These are phyloP conservation scores for Epizoanthus ramosus DNA, from an alignment of 92 coral and sea anemone genomes.

Conservation along the genomic window DNA sequence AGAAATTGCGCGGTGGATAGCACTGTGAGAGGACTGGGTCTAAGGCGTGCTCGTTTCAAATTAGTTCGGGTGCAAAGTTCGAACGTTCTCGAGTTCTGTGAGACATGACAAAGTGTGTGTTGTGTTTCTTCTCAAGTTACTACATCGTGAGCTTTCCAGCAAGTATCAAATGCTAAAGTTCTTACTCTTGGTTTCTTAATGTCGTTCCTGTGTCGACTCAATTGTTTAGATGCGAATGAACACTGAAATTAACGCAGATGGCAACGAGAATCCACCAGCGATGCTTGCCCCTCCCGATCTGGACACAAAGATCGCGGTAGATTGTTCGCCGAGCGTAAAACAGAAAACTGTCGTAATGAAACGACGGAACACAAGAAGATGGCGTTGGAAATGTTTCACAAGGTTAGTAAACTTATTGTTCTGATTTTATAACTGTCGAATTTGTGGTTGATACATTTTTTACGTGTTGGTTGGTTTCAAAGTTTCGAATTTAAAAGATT, in stretches of 20 bases:
- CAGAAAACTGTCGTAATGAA: constrained; percentile 61
- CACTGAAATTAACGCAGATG: constrained; percentile 28
- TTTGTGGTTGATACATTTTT: not conserved
- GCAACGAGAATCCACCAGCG: not conserved
- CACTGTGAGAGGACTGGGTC: constrained; percentile 24
- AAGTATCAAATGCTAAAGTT: too few species aligned
- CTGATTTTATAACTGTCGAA: not conserved
- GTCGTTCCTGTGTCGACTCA: constrained; percentile 1
- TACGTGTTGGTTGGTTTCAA: not conserved
- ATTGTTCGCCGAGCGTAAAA: not conserved
- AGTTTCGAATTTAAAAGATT: too few species aligned
- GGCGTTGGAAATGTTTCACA: constrained; percentile 84
- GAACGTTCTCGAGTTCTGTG: constrained; percentile 23
- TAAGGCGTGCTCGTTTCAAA: constrained; percentile 3
- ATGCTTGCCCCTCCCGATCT: constrained; percentile 38
- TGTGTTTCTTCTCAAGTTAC: constrained; percentile 4
- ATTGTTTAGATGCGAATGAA: constrained; percentile 23
- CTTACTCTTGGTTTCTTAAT: constrained; percentile 4
- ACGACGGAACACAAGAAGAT: constrained; percentile 64
- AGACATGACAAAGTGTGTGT: not conserved
- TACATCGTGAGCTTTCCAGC: not conserved
- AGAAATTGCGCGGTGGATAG: not conserved
- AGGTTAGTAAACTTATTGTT: constrained; percentile 57
- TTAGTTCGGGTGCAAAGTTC: constrained; percentile 36
- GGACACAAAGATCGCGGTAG: not conserved